Evolutionary conservation across 2,888 invertebrate species (phyloP).

Genomic region (Phyto melanocephala): DNA sequence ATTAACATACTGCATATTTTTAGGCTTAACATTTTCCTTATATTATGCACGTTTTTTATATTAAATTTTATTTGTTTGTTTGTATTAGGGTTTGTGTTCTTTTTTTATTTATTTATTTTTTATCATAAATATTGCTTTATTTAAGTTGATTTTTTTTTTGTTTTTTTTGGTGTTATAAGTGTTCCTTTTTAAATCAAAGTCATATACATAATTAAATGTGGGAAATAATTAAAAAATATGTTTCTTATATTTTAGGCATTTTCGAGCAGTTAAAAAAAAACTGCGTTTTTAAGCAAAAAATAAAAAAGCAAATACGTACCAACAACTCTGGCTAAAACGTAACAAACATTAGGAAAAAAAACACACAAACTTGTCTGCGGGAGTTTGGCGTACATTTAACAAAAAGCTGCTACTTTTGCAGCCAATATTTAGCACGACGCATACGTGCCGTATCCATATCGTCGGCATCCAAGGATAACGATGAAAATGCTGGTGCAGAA

Average conservation of each 20-base stretch:
- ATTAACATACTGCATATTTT: conserved; percentile 44
- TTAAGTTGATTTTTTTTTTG: not conserved
- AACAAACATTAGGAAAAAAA: not conserved
- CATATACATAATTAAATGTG: not conserved
- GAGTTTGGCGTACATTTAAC: not conserved
- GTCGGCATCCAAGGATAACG: conserved; percentile 59
- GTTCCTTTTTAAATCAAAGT: too few relatives aligned
- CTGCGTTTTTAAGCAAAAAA: not conserved
- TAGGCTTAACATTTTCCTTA: conserved; percentile 2
- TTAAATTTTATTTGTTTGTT: conserved; percentile 7
- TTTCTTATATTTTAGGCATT: too few relatives aligned
- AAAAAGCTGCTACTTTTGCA: conserved; percentile 54
- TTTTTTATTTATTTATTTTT: conserved; percentile 4
- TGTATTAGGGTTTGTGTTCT: not conserved
- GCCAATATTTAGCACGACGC: conserved; percentile 62
- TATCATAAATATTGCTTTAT: conserved; percentile 57
- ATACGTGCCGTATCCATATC: conserved; percentile 60
- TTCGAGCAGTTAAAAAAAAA: too few relatives aligned
- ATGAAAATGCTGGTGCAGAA: conserved; percentile 63
- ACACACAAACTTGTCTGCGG: not conserved
- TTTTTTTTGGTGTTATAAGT: conserved; percentile 33
- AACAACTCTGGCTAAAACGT: not conserved
- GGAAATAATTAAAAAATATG: not conserved
- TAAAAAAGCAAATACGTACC: conserved; percentile 2
- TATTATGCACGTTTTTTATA: not conserved